These are phyloP conservation scores for Beris chalybata DNA, from an alignment of 2,888 invertebrate species.

Conservation along the genomic window DNA sequence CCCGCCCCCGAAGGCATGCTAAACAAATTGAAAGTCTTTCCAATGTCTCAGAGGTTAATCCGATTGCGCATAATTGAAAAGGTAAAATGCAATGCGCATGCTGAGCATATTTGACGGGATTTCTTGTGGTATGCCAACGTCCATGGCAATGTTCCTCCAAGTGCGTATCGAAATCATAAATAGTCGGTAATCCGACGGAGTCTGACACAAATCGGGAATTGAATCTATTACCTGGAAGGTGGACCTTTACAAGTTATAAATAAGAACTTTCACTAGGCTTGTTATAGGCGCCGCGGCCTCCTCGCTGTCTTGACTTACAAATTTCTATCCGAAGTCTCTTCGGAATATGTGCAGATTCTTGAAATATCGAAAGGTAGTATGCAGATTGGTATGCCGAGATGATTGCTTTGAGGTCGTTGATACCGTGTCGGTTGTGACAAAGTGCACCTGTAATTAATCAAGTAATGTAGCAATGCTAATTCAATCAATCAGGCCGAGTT, in stretches of 20 bases:
- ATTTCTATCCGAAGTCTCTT: neutral
- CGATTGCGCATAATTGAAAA: slow-evolving; percentile 4
- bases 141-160: slow-evolving; percentile 12
- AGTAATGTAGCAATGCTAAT: neutral
- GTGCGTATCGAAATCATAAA: slow-evolving; percentile 28
- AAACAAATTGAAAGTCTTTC: slow-evolving; percentile 4
- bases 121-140: no score
- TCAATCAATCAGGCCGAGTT: slow-evolving; percentile 21
- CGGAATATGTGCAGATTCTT: no score
- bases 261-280: neutral
- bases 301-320: neutral
- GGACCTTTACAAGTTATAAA: neutral
- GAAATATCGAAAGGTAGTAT: no score
- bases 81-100: neutral
- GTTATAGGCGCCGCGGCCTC: neutral
- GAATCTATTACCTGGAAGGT: slow-evolving; percentile 23
- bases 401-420: no score
- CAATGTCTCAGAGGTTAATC: slow-evolving; percentile 5
- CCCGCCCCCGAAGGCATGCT: neutral
- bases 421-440: neutral
- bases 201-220: slow-evolving; percentile 25
- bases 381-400: no score
- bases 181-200: slow-evolving; percentile 21
- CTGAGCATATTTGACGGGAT: neutral
- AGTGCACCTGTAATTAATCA: slow-evolving; percentile 27